Conservation (phyloP, 2,113 vertebrate species). For the Limanda limanda region DNA sequence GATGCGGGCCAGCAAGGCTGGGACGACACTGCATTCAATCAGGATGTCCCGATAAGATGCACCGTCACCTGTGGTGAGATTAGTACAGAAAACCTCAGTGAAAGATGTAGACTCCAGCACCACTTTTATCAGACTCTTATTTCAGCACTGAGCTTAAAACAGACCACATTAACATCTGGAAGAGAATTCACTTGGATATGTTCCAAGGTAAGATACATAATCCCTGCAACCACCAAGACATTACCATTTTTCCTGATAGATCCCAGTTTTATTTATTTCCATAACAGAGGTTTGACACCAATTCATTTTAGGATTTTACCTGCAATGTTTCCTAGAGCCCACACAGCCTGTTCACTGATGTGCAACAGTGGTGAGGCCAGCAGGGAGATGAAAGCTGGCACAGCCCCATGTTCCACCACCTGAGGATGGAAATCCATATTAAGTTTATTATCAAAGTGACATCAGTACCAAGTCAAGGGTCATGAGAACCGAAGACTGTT, state of each 20-base stretch:
- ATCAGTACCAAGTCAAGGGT: no score
- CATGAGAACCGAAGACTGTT: background rate
- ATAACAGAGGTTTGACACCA: background rate
- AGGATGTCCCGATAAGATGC: slow-evolving; percentile 87
- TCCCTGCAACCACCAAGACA: no score
- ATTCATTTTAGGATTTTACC: slow-evolving; percentile 72
- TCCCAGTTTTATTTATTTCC: no score
- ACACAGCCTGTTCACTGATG: slow-evolving; percentile 92
- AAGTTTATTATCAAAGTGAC: background rate
- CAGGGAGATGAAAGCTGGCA: slow-evolving; percentile 86
- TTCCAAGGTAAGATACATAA: no score
- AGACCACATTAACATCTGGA: no score
- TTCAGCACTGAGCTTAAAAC: no score
- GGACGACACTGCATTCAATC: slow-evolving; percentile 84
- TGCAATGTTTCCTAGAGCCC: slow-evolving; percentile 95
- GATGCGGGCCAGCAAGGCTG: slow-evolving; percentile 85
- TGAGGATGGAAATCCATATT: slow-evolving; percentile 25
- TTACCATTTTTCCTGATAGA: no score
- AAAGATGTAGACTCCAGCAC: background rate
- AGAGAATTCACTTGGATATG: no score
- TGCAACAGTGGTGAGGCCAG: slow-evolving; percentile 86
- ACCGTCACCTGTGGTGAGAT: slow-evolving; percentile 85
- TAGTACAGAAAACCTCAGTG: background rate
- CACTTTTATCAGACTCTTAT: no score
- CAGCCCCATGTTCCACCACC: slow-evolving; percentile 89